Evolutionary conservation across 2,888 invertebrate genomes (phyloP).

Genomic region (Mesorhabditis spiculigera): DNA sequence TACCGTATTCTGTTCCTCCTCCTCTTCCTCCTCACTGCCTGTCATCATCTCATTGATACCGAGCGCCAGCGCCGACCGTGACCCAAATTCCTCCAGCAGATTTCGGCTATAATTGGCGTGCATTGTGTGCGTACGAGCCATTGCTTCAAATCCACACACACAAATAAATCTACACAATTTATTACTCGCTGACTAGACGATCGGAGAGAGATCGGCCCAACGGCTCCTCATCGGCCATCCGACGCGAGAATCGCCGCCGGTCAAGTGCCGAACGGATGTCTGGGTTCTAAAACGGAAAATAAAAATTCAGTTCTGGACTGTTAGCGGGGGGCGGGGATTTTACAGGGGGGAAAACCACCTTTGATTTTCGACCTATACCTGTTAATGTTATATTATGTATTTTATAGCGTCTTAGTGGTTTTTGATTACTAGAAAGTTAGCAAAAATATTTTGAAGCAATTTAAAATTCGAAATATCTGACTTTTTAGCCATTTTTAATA

Average conservation of each 20-base stretch:
- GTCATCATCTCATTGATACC: conserved; percentile 15
- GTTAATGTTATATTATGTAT: too few relatives aligned
- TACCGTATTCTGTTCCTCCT: not conserved
- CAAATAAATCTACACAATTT: not conserved
- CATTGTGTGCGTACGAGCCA: not conserved
- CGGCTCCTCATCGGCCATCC: not conserved
- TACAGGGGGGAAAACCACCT: too few relatives aligned
- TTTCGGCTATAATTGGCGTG: not conserved
- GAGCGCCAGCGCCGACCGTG: not conserved
- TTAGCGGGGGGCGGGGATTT: too few relatives aligned
- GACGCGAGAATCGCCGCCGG: not conserved
- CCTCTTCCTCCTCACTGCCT: conserved; percentile 9
- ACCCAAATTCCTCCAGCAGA: conserved; percentile 1
- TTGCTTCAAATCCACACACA: too few relatives aligned
- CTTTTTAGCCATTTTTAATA: not conserved
- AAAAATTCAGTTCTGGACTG: too few relatives aligned
- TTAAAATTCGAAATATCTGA: not conserved
- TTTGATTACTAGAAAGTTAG: too few relatives aligned
- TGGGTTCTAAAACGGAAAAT: not conserved
- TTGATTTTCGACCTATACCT: too few relatives aligned
- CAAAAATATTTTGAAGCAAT: not conserved
- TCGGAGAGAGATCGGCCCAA: not conserved
- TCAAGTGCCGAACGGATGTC: not conserved
- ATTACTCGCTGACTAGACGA: not conserved
- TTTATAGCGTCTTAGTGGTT: too few relatives aligned